Base-by-base conservation (phyloP, 1,140 invertebrate species). In the Sweltsa coloradensis region DNA sequence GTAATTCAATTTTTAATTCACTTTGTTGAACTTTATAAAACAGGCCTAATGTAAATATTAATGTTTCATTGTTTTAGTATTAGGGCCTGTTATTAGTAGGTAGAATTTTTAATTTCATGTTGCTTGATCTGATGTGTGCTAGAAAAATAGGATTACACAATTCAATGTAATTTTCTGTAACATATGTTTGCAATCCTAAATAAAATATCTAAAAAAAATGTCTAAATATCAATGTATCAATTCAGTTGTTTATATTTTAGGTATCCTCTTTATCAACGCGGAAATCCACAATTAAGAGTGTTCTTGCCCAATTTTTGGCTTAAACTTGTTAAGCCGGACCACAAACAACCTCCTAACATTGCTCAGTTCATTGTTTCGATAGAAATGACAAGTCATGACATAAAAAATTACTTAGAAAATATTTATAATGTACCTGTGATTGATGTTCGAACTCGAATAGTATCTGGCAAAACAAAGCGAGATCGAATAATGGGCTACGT, bases 291-390 rank as follows among this genome's bases (percentile, higher is more conserved):
- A 60, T 62, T 90, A 25, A 68, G 90, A 50, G 69, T 95, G 24
- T 95, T 90, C 67, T 63, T 97, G 19, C 90, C 92, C 9, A 89
- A 94, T 65, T 94, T 95, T 65, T 95, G 85, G 83, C 83, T 97
- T 81, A 96, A 93, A 67, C 55, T 96, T 3, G 73, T 94, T 2
- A 71, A 75, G 41, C 78, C 83, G 3, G 54, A 61, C 4, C 57
- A 72, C 27, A 31, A 57, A 1, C 68, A 74, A 18, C 80, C 83
- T 42, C 73, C 76, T 27, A 90, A 94, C 71, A 59, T 84, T 34
- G 83, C 91, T 1, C 71, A 81, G 37, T 96, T 96, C 69, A 69
- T 81, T 34, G 84, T 86, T 52, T 91, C 91, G 4, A 82, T 85
- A 64, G 79, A 89, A 69, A 92, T 93, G 81, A 93, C 86, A 11